Conservation (phyloP, 2,113 vertebrate species). For the Pterocles orientalis region DNA sequence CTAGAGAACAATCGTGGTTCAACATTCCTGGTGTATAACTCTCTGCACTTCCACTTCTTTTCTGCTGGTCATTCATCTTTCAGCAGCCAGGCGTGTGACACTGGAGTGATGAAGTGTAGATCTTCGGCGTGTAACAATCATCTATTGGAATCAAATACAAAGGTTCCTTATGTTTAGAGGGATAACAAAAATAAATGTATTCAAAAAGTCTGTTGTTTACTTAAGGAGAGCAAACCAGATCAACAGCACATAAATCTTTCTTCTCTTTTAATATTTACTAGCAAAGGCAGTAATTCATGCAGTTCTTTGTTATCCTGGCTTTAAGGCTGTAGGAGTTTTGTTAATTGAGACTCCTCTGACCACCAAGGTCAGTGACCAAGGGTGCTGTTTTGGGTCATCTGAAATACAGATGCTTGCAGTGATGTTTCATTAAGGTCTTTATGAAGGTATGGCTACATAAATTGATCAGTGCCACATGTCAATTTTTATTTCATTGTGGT, state of each 20-base stretch:
- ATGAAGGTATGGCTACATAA: not conserved
- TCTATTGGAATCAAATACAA: not conserved
- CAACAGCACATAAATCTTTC: not conserved
- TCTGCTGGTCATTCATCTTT: not conserved
- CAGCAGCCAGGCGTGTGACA: not conserved
- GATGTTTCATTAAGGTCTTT: not conserved
- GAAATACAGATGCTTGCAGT: not conserved
- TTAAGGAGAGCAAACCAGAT: not conserved
- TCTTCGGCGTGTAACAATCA: not conserved
- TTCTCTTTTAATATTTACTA: not conserved
- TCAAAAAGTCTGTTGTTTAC: not conserved
- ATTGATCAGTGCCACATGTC: not conserved
- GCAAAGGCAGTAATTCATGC: not conserved
- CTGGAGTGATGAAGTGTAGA: not conserved
- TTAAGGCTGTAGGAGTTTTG: not conserved
- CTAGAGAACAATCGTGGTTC: not conserved
- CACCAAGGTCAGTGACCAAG: not conserved
- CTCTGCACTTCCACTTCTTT: not conserved
- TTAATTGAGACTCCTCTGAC: not conserved
- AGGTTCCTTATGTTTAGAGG: not conserved
- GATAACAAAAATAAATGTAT: not conserved
- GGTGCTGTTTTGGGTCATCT: not conserved
- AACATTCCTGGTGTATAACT: not conserved
- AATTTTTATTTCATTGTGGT: not conserved
- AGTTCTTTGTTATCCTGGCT: not conserved